A percentile compares a stretch with the other conserved stretches of the same genome.
Evolutionary conservation across 1,140 invertebrate species (phyloP).

Genomic region (Zophobas morio): DNA sequence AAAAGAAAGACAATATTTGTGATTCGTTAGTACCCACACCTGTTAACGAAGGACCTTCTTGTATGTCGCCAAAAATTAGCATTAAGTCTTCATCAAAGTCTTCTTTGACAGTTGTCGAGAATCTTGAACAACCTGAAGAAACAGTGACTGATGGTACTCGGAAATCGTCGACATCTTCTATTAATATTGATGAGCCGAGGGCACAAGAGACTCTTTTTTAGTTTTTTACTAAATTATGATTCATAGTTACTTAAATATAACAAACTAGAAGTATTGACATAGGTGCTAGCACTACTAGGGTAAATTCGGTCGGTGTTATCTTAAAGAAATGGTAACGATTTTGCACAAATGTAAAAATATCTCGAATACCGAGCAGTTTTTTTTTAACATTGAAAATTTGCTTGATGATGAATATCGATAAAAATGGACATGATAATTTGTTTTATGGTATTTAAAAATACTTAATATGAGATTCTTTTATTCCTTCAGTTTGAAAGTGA

Average conservation of each 20-base stretch:
- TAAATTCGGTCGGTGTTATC: conserved; percentile 9
- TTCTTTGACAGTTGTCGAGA: conserved; percentile 54
- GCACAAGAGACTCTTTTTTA: conserved; percentile 63
- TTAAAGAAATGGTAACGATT: neutral
- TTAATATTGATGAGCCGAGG: conserved; percentile 55
- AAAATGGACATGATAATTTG: too few relatives aligned
- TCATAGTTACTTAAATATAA: neutral
- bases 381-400: too few relatives aligned
- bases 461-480: too few relatives aligned
- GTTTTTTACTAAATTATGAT: neutral
- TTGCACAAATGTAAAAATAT: too few relatives aligned
- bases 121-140: conserved; percentile 51
- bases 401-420: too few relatives aligned
- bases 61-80: conserved; percentile 28
- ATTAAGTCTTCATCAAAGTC: conserved; percentile 54
- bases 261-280: conserved; percentile 1
- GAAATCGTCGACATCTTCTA: conserved; percentile 47
- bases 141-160: conserved; percentile 52
- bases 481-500: too few relatives aligned
- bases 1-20: conserved; percentile 34
- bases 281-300: conserved; percentile 26
- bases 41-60: conserved; percentile 47
- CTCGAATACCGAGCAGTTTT: too few relatives aligned
- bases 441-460: too few relatives aligned
- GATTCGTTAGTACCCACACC: conserved; percentile 45